phyloP scores from a whole-genome alignment of 2,797 vertebrate genomes.

The Mallotus villosus region DNA sequence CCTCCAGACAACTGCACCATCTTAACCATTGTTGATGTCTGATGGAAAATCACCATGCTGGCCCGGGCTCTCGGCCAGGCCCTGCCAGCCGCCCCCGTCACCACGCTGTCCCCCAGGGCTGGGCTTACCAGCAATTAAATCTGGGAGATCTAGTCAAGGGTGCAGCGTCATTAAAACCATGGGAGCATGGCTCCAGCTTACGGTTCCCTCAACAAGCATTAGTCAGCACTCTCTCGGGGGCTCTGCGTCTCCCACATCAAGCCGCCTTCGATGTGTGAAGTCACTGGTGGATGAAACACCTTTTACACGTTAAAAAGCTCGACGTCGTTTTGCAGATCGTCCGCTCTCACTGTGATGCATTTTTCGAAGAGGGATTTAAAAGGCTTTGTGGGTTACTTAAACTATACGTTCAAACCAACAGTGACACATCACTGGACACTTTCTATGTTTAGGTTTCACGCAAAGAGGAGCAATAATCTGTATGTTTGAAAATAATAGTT shows the following conservation, averaged over 20 bases:
- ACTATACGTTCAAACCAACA: not conserved
- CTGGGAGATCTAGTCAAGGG: constrained; percentile 67
- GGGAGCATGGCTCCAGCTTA: constrained; percentile 53
- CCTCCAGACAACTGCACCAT: constrained; percentile 38
- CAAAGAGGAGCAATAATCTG: not conserved
- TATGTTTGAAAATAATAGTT: constrained; percentile 27
- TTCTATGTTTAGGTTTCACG: not conserved
- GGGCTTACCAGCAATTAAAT: constrained; percentile 68
- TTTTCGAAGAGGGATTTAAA: not conserved
- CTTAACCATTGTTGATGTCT: constrained; percentile 56
- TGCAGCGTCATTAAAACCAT: constrained; percentile 64
- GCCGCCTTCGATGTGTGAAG: constrained; percentile 19
- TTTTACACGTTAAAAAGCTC: not conserved
- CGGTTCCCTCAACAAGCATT: constrained; percentile 39
- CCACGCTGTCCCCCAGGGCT: constrained; percentile 47
- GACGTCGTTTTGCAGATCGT: not conserved
- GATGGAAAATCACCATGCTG: constrained; percentile 76
- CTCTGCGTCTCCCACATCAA: constrained; percentile 49
- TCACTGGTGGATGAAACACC: constrained; percentile 2
- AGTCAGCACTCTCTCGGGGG: constrained; percentile 49
- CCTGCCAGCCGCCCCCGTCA: constrained; percentile 40
- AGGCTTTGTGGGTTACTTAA: not conserved
- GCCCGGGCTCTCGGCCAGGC: constrained; percentile 56
- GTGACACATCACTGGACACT: not conserved
- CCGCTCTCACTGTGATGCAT: not conserved